A percentile compares a stretch with the other conserved stretches of the same genome.
These are phyloP conservation scores for Mystacornis crossleyi DNA, from an alignment of 2,113 vertebrate genomes.

Conservation along the genomic window DNA sequence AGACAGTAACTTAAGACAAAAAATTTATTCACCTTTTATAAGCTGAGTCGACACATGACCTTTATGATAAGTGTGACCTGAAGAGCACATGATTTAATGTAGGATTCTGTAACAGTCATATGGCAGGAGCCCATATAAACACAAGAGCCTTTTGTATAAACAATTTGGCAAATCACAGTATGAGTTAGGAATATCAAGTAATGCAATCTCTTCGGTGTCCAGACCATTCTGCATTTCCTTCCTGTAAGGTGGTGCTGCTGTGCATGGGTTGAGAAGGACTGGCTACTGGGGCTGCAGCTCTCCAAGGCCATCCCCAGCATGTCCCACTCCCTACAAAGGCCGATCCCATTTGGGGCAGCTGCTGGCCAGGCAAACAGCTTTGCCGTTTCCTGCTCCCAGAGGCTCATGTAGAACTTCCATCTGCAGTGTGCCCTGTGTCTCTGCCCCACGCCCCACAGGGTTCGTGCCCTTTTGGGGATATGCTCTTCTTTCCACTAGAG, in stretches of 20 bases:
- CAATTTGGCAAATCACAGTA: neutral
- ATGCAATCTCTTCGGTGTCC: neutral
- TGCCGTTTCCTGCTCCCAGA: neutral
- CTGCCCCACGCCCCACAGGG: neutral
- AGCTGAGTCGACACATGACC: fast-evolving
- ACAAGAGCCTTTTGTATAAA: neutral
- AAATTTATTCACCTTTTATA: neutral
- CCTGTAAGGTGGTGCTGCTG: neutral
- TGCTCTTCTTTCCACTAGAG: neutral
- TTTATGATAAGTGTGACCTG: neutral
- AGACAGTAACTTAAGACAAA: neutral
- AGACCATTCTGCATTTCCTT: neutral
- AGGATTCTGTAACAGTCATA: neutral
- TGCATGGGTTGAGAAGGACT: neutral
- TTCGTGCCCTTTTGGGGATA: neutral
- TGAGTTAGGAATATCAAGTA: neutral
- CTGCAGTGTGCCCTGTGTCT: neutral
- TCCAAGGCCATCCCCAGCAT: neutral
- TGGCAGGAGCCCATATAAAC: neutral
- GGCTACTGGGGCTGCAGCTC: neutral
- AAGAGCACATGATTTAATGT: neutral
- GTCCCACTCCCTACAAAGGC: fast-evolving
- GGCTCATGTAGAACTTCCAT: neutral
- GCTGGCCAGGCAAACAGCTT: neutral
- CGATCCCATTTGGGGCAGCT: neutral